phyloP scores from a whole-genome alignment of 1,140 invertebrate species.

The Oscheius sp. region DNA sequence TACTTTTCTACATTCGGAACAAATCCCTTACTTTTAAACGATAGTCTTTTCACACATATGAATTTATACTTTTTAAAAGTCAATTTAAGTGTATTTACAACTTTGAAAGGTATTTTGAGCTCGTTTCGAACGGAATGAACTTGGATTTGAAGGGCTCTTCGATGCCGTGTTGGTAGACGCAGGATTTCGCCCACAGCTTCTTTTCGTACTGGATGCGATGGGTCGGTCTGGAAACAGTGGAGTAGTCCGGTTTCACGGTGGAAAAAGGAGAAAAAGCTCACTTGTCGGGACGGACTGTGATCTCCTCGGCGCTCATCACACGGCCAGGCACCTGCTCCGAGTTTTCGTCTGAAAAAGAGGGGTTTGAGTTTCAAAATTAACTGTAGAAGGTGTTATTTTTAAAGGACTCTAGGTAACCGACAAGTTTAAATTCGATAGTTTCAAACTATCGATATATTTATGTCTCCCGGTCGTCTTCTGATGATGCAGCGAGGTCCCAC shows the following conservation, averaged over 20 bases:
- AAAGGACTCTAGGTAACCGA: too few species aligned
- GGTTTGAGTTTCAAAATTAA: too few species aligned
- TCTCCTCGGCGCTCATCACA: not conserved
- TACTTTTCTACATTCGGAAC: too few species aligned
- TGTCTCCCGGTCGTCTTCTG: conserved; percentile 20
- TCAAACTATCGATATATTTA: not conserved
- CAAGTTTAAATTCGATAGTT: too few species aligned
- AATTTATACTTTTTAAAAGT: too few species aligned
- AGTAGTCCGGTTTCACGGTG: too few species aligned
- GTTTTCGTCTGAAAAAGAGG: not conserved
- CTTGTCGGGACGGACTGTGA: not conserved
- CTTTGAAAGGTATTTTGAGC: not conserved
- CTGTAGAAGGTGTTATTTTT: too few species aligned
- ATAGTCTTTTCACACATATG: too few species aligned
- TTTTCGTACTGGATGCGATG: not conserved
- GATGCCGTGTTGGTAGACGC: not conserved
- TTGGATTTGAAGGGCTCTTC: not conserved
- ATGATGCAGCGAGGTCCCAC: conserved; percentile 26
- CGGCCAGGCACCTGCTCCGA: not conserved
- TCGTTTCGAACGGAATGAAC: not conserved
- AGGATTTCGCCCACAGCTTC: not conserved
- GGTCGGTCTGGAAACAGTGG: not conserved
- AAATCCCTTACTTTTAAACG: too few species aligned
- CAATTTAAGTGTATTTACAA: not conserved
- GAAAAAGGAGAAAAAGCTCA: not conserved